These are phyloP conservation scores for Oithona nana DNA, from an alignment of 2,888 invertebrate genomes.

Conservation along the genomic window DNA sequence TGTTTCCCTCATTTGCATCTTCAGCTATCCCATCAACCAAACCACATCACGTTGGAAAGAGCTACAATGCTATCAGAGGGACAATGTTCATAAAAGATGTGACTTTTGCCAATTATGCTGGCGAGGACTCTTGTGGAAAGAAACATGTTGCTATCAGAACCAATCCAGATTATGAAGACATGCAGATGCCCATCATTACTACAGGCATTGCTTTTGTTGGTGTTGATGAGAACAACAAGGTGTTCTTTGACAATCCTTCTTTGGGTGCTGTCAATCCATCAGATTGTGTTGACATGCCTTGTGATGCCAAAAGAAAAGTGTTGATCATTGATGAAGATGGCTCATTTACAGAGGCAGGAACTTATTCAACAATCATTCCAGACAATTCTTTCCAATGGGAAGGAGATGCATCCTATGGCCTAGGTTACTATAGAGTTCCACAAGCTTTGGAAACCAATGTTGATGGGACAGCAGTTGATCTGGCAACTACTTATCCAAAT, in stretches of 20 bases:
- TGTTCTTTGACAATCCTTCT: constrained; percentile 16
- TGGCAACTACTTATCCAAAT: neutral
- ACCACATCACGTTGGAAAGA: neutral
- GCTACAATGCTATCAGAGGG: constrained; percentile 2
- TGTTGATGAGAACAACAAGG: constrained; percentile 2
- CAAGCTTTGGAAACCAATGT: constrained; percentile 11
- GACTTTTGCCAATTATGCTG: constrained; percentile 12
- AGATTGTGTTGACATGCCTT: constrained; percentile 20
- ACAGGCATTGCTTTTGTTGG: constrained; percentile 14
- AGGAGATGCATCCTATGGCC: constrained; percentile 16
- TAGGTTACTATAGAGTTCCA: constrained; percentile 20
- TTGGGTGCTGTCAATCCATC: constrained; percentile 18
- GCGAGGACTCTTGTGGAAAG: constrained; percentile 7
- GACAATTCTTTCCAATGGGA: constrained; percentile 19
- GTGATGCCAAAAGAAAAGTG: constrained; percentile 19
- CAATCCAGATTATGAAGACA: constrained; percentile 17
- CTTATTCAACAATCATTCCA: constrained; percentile 14
- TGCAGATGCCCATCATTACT: constrained; percentile 17
- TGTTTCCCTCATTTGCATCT: neutral
- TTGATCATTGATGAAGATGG: constrained; percentile 19
- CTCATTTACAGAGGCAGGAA: constrained; percentile 10
- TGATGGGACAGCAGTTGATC: neutral
- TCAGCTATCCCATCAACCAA: neutral
- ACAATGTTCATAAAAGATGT: constrained; percentile 12
- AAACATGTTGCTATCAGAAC: constrained; percentile 18